phyloP scores from a whole-genome alignment of 2,113 vertebrate species.

The Hippolais icterina region DNA sequence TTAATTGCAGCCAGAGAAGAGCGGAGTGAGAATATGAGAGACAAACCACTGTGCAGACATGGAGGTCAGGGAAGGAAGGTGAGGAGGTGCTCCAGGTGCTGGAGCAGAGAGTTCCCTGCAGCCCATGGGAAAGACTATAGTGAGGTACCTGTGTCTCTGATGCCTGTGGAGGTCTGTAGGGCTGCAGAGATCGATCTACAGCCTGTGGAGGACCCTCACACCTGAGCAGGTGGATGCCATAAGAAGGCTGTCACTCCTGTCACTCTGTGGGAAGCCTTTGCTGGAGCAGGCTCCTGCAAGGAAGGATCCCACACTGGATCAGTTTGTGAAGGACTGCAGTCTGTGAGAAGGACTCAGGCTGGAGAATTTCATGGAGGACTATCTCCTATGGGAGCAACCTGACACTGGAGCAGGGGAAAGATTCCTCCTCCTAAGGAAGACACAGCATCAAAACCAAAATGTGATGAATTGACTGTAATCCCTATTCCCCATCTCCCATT shows the following conservation, averaged over 20 bases:
- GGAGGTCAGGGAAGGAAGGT: background rate
- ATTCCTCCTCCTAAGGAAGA: background rate
- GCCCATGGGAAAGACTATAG: background rate
- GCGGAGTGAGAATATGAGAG: background rate
- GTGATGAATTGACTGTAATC: background rate
- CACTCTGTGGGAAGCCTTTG: background rate
- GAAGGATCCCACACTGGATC: background rate
- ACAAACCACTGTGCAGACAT: background rate
- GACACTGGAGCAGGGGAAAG: background rate
- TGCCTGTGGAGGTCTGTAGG: no score
- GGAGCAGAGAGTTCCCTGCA: background rate
- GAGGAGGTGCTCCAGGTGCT: fast-evolving
- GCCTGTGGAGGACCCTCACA: background rate
- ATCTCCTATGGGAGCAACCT: background rate
- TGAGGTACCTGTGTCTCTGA: background rate
- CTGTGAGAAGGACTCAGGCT: background rate
- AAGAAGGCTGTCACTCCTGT: background rate
- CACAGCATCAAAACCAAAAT: background rate
- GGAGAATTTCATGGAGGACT: background rate
- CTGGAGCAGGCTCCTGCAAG: background rate
- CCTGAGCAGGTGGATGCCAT: background rate
- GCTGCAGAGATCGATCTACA: background rate
- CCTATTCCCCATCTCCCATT: background rate
- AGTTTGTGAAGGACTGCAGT: background rate
- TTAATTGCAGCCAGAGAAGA: background rate